Conservation (phyloP, 2,888 invertebrate genomes). For the Drosophila neotestacea region DNA sequence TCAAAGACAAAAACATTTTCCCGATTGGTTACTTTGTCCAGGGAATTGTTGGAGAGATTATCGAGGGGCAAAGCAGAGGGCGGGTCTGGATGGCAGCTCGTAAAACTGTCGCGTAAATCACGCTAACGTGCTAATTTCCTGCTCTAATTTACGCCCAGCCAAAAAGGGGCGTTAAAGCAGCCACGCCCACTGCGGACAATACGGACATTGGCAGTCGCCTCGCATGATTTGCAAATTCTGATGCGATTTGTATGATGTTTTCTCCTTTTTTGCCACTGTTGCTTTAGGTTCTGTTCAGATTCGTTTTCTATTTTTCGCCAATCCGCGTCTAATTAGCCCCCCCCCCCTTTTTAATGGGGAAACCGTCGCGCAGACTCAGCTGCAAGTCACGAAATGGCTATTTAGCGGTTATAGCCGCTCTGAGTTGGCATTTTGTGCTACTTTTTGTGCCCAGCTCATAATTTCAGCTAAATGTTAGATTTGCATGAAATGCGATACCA, state of each 20-base stretch:
- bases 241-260: conserved; percentile 65
- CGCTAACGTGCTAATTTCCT: conserved; percentile 73
- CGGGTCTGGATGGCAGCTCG: conserved; percentile 4
- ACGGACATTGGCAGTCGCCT: conserved; percentile 22
- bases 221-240: conserved; percentile 69
- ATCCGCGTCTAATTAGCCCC: conserved; percentile 67
- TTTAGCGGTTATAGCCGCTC: conserved; percentile 59
- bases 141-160: conserved; percentile 52
- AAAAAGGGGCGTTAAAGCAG: neutral
- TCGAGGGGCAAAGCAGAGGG: neutral
- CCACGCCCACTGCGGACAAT: conserved; percentile 41
- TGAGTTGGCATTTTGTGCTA: conserved; percentile 64
- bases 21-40: conserved; percentile 10
- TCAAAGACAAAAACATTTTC: conserved; percentile 28
- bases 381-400: conserved; percentile 78
- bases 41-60: neutral
- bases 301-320: conserved; percentile 11
- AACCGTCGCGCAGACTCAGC: conserved; percentile 71
- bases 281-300: neutral
- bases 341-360: conserved; percentile 54
- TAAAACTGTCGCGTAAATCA: conserved; percentile 75
- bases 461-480: conserved; percentile 68
- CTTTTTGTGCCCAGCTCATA: conserved; percentile 43
- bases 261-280: conserved; percentile 11
- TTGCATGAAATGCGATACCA: conserved; percentile 70